phyloP scores from a whole-genome alignment of 2,113 vertebrate genomes.

The Macquaria ambigua region DNA sequence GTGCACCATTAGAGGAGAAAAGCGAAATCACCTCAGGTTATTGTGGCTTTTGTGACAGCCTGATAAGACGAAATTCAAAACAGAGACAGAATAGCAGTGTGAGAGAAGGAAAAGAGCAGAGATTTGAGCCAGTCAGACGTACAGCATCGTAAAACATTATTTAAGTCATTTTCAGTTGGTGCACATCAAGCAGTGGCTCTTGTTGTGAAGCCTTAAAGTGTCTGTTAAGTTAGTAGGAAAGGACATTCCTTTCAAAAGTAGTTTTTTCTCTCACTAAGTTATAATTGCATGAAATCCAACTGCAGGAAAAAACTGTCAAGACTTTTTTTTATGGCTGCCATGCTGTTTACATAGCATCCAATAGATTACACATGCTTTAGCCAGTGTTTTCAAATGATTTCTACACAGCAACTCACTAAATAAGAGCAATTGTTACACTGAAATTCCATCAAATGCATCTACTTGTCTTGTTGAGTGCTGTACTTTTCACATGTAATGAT shows the following conservation, averaged over 20 bases:
- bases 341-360: background rate
- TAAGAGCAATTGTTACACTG: background rate
- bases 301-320: background rate
- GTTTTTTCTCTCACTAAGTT: conserved; percentile 24
- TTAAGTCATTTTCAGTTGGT: conserved; percentile 45
- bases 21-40: conserved; percentile 65
- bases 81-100: conserved; percentile 18
- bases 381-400: background rate
- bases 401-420: background rate
- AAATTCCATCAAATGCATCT: background rate
- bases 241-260: conserved; percentile 3
- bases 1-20: conserved; percentile 55
- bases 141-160: conserved; percentile 19
- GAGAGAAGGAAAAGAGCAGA: conserved; percentile 33
- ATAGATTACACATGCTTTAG: background rate
- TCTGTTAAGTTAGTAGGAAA: conserved; percentile 21
- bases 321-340: background rate
- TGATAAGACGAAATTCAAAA: conserved; percentile 64
- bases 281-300: conserved; percentile 24
- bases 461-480: background rate
- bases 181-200: conserved; percentile 35
- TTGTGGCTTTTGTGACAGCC: conserved; percentile 65
- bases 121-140: conserved; percentile 19
- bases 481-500: background rate
- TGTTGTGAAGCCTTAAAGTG: conserved; percentile 29